A percentile compares a stretch with the other conserved stretches of the same genome.
These are phyloP conservation scores for Euplexia lucipara DNA, from an alignment of 2,888 invertebrate genomes.

Conservation along the genomic window DNA sequence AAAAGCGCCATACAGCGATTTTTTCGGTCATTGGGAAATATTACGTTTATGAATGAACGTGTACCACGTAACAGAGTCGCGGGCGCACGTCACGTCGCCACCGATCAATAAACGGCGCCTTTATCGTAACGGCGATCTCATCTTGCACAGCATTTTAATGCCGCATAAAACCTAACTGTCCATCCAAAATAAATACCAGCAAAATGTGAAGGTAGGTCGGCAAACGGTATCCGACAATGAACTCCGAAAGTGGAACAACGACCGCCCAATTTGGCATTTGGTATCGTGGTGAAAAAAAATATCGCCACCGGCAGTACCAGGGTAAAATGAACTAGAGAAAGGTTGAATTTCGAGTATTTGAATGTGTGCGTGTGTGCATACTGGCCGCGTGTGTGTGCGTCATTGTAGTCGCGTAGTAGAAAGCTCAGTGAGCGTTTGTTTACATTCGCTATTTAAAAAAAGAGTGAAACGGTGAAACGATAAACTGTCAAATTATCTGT, in stretches of 20 bases:
- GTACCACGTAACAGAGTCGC: conserved; percentile 41
- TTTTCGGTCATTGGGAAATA: conserved; percentile 54
- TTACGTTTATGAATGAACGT: conserved; percentile 64
- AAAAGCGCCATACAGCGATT: conserved; percentile 1
- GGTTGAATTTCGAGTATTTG: conserved; percentile 74
- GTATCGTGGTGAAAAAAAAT: conserved; percentile 82
- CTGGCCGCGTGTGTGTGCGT: conserved; percentile 70
- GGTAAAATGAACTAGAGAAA: conserved; percentile 85
- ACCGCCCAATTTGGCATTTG: conserved; percentile 82
- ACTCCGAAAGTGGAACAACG: conserved; percentile 82
- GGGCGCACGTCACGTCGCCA: conserved; percentile 66
- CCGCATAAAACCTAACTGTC: conserved; percentile 87
- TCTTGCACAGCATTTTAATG: conserved; percentile 85
- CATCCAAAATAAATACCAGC: conserved; percentile 83
- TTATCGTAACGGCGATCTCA: conserved; percentile 81
- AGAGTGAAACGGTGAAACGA: conserved; percentile 74
- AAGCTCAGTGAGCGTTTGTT: conserved; percentile 78
- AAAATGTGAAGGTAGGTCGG: conserved; percentile 89
- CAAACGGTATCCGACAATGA: conserved; percentile 87
- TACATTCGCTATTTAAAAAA: conserved; percentile 75
- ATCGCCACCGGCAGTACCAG: conserved; percentile 80
- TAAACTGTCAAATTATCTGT: conserved; percentile 71
- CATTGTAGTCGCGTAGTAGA: conserved; percentile 72
- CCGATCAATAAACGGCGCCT: conserved; percentile 68
- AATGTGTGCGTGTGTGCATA: conserved; percentile 67